Percentiles rank a stretch among this genome's conserved stretches.
Evolutionary conservation across 1,140 invertebrate species (phyloP).

Genomic region (Hyles vespertilio): DNA sequence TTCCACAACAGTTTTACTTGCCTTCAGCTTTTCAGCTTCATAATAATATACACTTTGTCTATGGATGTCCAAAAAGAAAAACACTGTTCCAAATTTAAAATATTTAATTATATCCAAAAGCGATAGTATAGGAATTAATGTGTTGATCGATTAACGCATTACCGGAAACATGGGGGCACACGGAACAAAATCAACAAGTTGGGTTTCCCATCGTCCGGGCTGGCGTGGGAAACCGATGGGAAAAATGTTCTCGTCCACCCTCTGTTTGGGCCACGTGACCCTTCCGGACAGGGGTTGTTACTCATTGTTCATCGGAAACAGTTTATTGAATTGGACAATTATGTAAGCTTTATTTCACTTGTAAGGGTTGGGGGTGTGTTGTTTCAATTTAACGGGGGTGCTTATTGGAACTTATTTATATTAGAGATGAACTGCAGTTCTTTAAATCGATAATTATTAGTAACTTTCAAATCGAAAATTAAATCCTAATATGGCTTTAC

Average conservation of each 20-base stretch:
- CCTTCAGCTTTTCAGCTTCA: no score
- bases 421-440: no score
- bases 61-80: constrained; percentile 1
- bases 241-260: constrained; percentile 57
- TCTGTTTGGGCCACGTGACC: constrained; percentile 55
- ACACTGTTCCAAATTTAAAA: neutral
- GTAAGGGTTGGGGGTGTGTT: no score
- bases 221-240: constrained; percentile 60
- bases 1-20: no score
- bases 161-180: constrained; percentile 54
- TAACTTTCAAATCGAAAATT: no score
- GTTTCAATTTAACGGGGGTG: no score
- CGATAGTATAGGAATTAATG: constrained; percentile 19
- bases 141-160: constrained; percentile 28
- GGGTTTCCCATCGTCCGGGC: constrained; percentile 55
- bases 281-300: constrained; percentile 33
- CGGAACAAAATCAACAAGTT: constrained; percentile 65
- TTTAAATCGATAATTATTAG: no score
- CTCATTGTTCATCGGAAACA: neutral
- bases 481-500: no score
- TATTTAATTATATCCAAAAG: neutral
- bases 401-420: no score
- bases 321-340: neutral
- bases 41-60: no score
- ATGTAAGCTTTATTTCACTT: no score